Evolutionary conservation across 2,113 vertebrate species (phyloP).

Genomic region (Thymallus thymallus): DNA sequence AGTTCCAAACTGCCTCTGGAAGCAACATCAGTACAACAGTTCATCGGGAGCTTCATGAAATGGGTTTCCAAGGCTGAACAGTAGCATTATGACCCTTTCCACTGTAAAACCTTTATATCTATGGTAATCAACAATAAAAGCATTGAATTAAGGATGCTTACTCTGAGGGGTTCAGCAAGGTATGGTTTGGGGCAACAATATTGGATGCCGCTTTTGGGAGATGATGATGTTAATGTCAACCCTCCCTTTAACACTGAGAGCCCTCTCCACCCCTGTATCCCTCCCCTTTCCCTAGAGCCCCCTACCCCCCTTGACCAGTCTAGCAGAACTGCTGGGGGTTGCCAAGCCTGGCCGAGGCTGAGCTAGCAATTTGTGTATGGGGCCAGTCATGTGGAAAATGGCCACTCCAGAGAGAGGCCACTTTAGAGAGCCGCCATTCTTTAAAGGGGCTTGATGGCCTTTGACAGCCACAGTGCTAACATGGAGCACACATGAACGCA

Average conservation of each 20-base stretch:
- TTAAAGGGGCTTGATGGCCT: slow-evolving; percentile 74
- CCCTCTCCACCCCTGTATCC: slow-evolving; percentile 19
- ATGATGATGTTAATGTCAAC: slow-evolving; percentile 20
- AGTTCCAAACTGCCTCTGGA: too few species aligned
- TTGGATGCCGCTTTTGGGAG: slow-evolving; percentile 44
- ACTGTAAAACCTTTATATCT: background rate
- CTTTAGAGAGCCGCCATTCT: slow-evolving; percentile 75
- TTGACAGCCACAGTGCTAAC: slow-evolving; percentile 73
- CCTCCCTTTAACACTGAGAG: slow-evolving; percentile 44
- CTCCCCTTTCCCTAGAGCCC: slow-evolving; percentile 31
- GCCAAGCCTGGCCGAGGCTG: slow-evolving; percentile 26
- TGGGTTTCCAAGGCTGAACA: background rate
- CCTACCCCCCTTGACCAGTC: slow-evolving; percentile 50
- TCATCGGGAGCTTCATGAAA: too few species aligned
- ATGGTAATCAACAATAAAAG: background rate
- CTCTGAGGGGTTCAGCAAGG: slow-evolving; percentile 33
- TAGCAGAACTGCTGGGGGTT: slow-evolving; percentile 64
- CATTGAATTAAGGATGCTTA: slow-evolving; percentile 10
- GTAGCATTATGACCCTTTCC: background rate
- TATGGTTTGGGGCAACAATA: slow-evolving; percentile 40
- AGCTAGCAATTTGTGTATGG: slow-evolving; percentile 64
- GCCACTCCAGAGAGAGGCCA: slow-evolving; percentile 71
- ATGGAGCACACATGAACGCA: slow-evolving; percentile 55
- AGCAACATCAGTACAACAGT: too few species aligned
- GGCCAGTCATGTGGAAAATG: slow-evolving; percentile 79